Conservation (phyloP, 2,113 vertebrate genomes). For the Campylomormyrus tamandua region DNA sequence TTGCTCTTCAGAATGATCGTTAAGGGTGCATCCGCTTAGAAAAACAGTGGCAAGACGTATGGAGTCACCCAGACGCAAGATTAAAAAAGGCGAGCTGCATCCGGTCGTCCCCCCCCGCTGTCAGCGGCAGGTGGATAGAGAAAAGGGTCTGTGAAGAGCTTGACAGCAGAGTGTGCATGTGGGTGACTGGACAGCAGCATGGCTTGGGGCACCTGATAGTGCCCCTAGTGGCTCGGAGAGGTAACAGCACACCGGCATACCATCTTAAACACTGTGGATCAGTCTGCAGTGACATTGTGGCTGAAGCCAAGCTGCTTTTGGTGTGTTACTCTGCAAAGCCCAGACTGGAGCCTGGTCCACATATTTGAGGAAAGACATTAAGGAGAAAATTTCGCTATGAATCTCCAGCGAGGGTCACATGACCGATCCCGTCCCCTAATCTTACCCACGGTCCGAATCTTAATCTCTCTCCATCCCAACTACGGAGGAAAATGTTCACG, state of each 20-base stretch:
- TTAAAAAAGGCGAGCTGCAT: neutral
- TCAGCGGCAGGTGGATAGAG: neutral
- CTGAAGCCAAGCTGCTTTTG: neutral
- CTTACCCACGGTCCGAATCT: neutral
- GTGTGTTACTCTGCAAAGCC: neutral
- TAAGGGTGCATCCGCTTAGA: constrained; percentile 38
- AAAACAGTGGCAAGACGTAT: constrained; percentile 49
- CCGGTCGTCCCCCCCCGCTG: neutral
- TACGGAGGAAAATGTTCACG: neutral
- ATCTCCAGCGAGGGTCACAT: neutral
- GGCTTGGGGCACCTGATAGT: neutral
- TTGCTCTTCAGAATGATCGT: constrained; percentile 51
- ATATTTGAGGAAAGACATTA: neutral
- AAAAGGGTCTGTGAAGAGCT: neutral
- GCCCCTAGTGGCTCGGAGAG: neutral
- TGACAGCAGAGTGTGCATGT: neutral
- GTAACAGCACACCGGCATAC: neutral
- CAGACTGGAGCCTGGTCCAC: neutral
- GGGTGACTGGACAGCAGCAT: neutral
- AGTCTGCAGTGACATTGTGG: neutral
- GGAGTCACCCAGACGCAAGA: constrained; percentile 39
- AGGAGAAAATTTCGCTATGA: neutral
- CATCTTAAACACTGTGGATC: neutral
- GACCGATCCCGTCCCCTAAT: neutral
- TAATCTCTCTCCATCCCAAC: neutral